A percentile compares a stretch with the other conserved stretches of the same genome.
phyloP scores from a whole-genome alignment of 2,797 vertebrate species.

The Sebastes ruberrimus region DNA sequence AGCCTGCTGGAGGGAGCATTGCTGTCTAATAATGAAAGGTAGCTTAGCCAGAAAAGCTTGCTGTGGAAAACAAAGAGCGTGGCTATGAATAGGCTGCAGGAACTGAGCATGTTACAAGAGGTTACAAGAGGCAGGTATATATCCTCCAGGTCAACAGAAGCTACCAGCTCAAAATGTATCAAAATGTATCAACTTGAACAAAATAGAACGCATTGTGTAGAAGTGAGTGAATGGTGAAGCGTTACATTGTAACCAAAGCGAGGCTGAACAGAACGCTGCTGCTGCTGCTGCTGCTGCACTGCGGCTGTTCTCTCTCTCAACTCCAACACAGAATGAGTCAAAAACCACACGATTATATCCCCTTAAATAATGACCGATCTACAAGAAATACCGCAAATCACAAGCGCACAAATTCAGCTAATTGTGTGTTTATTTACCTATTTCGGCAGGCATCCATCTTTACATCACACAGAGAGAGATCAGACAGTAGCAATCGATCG shows the following conservation, averaged over 20 bases:
- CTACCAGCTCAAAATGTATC: background rate
- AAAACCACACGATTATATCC: background rate
- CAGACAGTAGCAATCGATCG: constrained; percentile 83
- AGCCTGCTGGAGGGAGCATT: background rate
- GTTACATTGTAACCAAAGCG: constrained; percentile 13
- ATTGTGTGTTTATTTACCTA: constrained; percentile 81
- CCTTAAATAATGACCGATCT: accelerated
- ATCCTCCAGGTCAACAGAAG: background rate
- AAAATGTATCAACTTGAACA: background rate
- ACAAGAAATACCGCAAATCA: background rate
- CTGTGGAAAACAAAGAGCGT: constrained; percentile 74
- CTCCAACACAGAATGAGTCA: background rate
- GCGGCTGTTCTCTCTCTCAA: constrained; percentile 52
- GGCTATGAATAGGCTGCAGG: constrained; percentile 57
- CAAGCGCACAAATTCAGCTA: constrained; percentile 12
- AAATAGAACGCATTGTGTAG: background rate
- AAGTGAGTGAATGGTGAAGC: background rate
- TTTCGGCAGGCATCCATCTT: constrained; percentile 82
- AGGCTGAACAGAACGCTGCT: constrained; percentile 15
- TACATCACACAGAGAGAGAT: constrained; percentile 55
- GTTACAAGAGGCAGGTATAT: constrained; percentile 10
- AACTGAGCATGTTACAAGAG: constrained; percentile 17
- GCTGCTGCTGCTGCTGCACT: constrained; percentile 60
- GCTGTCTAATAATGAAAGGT: constrained; percentile 11
- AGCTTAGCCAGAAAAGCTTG: constrained; percentile 53